Conservation (phyloP, 1,140 invertebrate species). For the Bradynema listronoti region DNA sequence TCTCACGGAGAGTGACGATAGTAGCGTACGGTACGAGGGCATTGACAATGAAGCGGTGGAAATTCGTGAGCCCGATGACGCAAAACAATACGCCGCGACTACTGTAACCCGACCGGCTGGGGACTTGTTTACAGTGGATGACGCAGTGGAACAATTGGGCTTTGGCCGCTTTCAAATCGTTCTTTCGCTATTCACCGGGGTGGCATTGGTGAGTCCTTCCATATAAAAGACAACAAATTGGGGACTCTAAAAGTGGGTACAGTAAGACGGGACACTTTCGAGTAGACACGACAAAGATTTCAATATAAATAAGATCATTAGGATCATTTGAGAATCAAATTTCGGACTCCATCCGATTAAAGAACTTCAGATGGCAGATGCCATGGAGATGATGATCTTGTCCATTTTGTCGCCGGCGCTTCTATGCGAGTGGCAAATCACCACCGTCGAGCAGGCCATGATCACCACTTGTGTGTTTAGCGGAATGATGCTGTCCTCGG, state of each 20-base stretch:
- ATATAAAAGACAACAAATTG: no score
- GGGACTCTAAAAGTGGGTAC: no score
- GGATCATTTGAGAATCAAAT: no score
- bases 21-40: constrained; percentile 39
- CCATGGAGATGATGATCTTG: constrained; percentile 95
- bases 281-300: no score
- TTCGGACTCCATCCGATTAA: constrained; percentile 3
- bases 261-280: no score
- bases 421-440: constrained; percentile 85
- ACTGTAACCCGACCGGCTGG: neutral
- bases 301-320: no score
- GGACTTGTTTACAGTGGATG: constrained; percentile 69
- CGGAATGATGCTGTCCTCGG: constrained; percentile 92
- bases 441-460: constrained; percentile 67
- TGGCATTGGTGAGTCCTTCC: constrained; percentile 60
- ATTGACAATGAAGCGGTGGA: constrained; percentile 27
- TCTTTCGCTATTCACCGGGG: constrained; percentile 60
- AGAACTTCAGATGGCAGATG: constrained; percentile 81
- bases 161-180: constrained; percentile 94
- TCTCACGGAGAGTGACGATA: constrained; percentile 10
- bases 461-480: constrained; percentile 78
- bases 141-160: constrained; percentile 86
- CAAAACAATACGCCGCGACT: neutral
- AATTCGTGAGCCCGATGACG: constrained; percentile 23
- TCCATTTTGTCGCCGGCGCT: constrained; percentile 83